Evolutionary conservation across 2,113 vertebrate genomes (phyloP).

Genomic region (Gymnobelideus leadbeateri): DNA sequence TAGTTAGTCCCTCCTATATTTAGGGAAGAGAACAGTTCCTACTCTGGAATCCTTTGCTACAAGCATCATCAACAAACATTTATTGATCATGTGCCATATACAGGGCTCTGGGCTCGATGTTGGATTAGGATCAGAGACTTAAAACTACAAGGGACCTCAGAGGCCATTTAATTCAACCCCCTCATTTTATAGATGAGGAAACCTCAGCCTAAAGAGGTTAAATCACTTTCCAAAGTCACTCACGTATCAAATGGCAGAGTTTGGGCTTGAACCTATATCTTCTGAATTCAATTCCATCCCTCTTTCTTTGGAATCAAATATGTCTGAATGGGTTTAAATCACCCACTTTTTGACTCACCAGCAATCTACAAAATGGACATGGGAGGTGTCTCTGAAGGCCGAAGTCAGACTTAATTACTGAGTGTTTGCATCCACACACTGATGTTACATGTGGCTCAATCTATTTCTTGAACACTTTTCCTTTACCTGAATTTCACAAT

Average conservation of each 20-base stretch:
- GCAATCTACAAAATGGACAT: rapidly evolving
- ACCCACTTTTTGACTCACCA: too few species aligned
- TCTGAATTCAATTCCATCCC: neutral
- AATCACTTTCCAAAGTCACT: neutral
- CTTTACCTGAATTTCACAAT: neutral
- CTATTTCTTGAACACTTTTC: neutral
- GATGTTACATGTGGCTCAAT: neutral
- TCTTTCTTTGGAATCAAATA: neutral
- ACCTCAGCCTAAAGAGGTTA: neutral
- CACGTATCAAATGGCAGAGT: neutral
- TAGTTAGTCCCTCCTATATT: rapidly evolving
- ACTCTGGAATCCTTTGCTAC: rapidly evolving
- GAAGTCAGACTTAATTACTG: rapidly evolving
- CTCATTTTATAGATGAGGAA: neutral
- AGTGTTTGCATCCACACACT: neutral
- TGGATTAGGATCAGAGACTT: neutral
- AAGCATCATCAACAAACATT: neutral
- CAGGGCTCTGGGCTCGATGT: neutral
- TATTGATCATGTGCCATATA: neutral
- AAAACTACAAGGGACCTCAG: neutral
- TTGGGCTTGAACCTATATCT: neutral
- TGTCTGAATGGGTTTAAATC: rapidly evolving
- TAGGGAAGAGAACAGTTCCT: neutral
- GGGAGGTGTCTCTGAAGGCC: neutral
- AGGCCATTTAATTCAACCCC: neutral